Base-by-base conservation (phyloP, 2,888 invertebrate genomes). In the Oligia strigilis region DNA sequence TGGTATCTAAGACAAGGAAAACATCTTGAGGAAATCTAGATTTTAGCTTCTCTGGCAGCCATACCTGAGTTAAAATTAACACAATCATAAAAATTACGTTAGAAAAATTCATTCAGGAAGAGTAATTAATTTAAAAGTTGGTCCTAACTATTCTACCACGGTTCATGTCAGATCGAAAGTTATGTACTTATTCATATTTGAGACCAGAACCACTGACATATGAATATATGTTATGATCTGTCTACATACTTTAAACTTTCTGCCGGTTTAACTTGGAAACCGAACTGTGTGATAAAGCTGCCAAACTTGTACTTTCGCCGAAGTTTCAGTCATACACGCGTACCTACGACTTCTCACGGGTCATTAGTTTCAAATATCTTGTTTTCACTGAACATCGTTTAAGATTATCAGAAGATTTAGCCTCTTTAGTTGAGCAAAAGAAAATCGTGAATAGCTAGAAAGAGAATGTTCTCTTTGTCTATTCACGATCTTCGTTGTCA, bases 211-310 rank as follows among this genome's bases (percentile, higher is more conserved):
- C 40, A 49, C 67, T 81, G 72, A 36, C 36, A 36, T 36, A 36
- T 36, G 36, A 36, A 36, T 36, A 36, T 36, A 36, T 73, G 8
- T 40, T 40, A 55, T 23, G 36, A 40, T 36, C 23, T 55, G 23
- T 73, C 65, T 76, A 40, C 73, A 75, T 67, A 66, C 43, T 60
- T 79, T 72, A 86, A 36, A 85, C 84, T 86, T 84, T 85, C 82
- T 77, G 75, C 76, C 90, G 88, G 88, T 89, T 89, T 87, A 92
- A 92, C 92, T 92, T 91, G 75, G 81, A 79, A 90, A 87, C 87
- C 84, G 81, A 87, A 84, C 84, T 85, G 78, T 72, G 81, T 83
- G 88, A 88, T 89, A 87, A 90, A 89, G 84, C 78, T 78, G 72
- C 71, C 67, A 64, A 83, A 81, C 82, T 85, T 77, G 77, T 83